Evolutionary conservation across 2,797 vertebrate species (phyloP), one percentile per base, ranked within the genome.

Genomic region (Helicolenus hilgendorfi): DNA sequence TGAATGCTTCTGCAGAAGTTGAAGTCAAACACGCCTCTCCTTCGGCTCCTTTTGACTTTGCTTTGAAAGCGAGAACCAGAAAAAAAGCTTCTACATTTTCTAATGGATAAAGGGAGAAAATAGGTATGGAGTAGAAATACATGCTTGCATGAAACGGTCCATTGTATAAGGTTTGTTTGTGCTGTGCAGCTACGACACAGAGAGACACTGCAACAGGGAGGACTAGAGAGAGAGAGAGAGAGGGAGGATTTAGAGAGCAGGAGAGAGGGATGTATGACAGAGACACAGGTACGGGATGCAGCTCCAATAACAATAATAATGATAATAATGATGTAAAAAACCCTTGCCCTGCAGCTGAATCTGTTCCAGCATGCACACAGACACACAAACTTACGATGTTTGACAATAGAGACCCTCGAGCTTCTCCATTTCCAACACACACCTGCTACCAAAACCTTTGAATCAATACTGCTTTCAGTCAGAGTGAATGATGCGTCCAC

Each of bases 201-300:
- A 80, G 77, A 83, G 53, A 80, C 72, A 71, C 89, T 81, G 92
- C 89, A 95, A 95, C 94, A 94, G 91, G 89, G 89, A 59, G 73
- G 82, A 72, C 86, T 33, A 59, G 38, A 82, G 77, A 82, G 70
- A 78, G 67, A 73, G 41, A 76, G 63, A 76, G 35, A 78, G 67
- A 73, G 73, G 45, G 18, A 20, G 45, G 45, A 49, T 20, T 49
- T 49, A 68, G 64, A 84, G 45, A 89, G 58, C 58, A 77, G 33
- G 72, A 72, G 60, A 83, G 75, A 88, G 64, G 64, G 85, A 82
- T 85, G 62, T 15, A 68, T 83, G 84, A 84, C 81, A 92, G 81
- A 82, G 72, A 85, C 5, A 80, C 76, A 90, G 79, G 60, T 84
- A 81, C 71, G 85, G 78, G 62, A 88, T 89, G 91, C 85, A 90